A percentile compares a stretch with the other conserved stretches of the same genome.
Conservation (phyloP, 1,140 invertebrate genomes). For the Tetragonula clypearis region DNA sequence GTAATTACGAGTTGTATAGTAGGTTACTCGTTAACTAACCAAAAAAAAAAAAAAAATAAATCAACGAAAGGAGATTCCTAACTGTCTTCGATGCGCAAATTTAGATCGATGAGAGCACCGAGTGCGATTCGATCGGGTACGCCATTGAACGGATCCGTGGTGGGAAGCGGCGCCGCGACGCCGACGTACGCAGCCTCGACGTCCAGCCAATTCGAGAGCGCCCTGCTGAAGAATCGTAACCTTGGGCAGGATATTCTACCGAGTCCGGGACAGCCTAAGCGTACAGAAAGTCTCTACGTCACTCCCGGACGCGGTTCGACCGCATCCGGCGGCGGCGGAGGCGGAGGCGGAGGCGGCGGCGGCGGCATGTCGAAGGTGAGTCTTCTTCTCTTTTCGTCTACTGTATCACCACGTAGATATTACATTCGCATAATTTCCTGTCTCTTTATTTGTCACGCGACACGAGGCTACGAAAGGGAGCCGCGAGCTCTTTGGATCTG, state of each 20-base stretch:
- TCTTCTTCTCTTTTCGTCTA: slow-evolving; percentile 42
- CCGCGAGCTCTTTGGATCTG: slow-evolving; percentile 1
- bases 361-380: slow-evolving; percentile 75
- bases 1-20: not conserved
- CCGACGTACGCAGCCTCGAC: slow-evolving; percentile 79
- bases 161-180: slow-evolving; percentile 82
- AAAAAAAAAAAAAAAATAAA: not conserved
- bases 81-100: not conserved
- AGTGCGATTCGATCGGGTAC: slow-evolving; percentile 79
- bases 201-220: slow-evolving; percentile 88
- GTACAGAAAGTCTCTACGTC: slow-evolving; percentile 92
- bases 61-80: not conserved
- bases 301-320: slow-evolving; percentile 77
- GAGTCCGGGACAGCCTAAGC: slow-evolving; percentile 91
- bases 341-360: slow-evolving; percentile 67
- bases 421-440: slow-evolving; percentile 32
- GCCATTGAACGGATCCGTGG: slow-evolving; percentile 76
- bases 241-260: slow-evolving; percentile 94
- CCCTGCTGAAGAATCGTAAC: slow-evolving; percentile 88
- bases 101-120: slow-evolving; percentile 80
- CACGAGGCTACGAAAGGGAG: slow-evolving; percentile 16
- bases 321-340: slow-evolving; percentile 69
- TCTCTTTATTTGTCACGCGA: slow-evolving; percentile 36
- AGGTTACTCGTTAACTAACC: not conserved
- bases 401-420: slow-evolving; percentile 29